Evolutionary conservation across 2,113 vertebrate species (phyloP).

Genomic region (Pleuronectes platessa): DNA sequence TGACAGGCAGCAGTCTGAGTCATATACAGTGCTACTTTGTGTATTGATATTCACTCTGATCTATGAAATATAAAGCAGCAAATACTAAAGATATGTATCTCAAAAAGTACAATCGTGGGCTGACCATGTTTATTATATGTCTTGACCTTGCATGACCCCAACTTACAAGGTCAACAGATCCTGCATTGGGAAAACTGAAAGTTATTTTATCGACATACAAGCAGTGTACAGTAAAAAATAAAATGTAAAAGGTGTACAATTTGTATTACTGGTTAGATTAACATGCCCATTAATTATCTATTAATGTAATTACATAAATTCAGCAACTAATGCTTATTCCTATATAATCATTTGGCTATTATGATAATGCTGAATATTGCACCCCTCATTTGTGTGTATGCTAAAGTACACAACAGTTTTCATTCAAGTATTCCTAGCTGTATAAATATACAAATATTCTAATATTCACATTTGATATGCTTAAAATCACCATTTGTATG

Average conservation of each 20-base stretch:
- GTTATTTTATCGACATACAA: neutral
- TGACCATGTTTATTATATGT: too few species aligned
- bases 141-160: neutral
- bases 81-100: neutral
- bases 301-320: conserved; percentile 1
- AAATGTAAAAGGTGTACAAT: too few species aligned
- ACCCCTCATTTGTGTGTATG: neutral
- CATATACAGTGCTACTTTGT: neutral
- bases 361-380: too few species aligned
- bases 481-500: neutral
- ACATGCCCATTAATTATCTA: neutral
- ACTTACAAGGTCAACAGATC: neutral
- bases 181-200: neutral
- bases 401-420: neutral
- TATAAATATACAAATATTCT: neutral
- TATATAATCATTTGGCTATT: neutral
- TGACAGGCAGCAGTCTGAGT: conserved; percentile 27
- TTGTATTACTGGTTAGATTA: neutral
- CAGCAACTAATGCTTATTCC: neutral
- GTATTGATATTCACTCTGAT: conserved; percentile 11
- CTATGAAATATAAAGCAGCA: conserved; percentile 22
- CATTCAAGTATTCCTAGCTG: neutral
- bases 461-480: neutral
- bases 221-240: too few species aligned
- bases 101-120: neutral